phyloP scores from a whole-genome alignment of 2,797 vertebrate species.

The Muscicapa striata region DNA sequence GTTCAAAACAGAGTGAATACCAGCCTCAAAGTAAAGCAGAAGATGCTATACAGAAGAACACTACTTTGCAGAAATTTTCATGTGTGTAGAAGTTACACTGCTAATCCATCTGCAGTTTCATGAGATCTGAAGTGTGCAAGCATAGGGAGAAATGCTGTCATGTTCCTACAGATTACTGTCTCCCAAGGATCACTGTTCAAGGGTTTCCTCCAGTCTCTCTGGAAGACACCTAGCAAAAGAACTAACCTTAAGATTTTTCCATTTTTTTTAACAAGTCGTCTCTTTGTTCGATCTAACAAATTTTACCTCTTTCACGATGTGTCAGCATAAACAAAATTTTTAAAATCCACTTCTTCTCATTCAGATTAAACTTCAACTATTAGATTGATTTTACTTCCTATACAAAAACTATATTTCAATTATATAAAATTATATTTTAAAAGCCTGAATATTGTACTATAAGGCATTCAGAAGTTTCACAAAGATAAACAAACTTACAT shows the following conservation, averaged over 20 bases:
- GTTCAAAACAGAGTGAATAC: neutral
- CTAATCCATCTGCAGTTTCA: neutral
- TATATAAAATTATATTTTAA: neutral
- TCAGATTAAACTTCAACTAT: neutral
- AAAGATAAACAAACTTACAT: neutral
- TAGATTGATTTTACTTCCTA: neutral
- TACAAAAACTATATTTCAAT: neutral
- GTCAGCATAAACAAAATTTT: neutral
- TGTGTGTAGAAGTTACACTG: fast-evolving
- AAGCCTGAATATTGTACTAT: neutral
- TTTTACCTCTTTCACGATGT: neutral
- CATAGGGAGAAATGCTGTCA: neutral
- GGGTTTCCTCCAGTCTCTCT: neutral
- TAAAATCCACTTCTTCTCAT: neutral
- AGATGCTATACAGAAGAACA: neutral
- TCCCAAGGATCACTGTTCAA: neutral
- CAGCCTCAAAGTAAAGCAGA: neutral
- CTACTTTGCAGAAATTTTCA: neutral
- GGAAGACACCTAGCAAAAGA: neutral
- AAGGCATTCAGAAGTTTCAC: neutral
- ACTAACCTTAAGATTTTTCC: neutral
- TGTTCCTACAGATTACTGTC: neutral
- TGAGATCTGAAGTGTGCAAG: neutral
- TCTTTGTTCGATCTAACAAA: neutral
- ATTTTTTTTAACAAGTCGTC: neutral